phyloP scores from a whole-genome alignment of 1,140 invertebrate genomes.

The Brachionus sp. region DNA sequence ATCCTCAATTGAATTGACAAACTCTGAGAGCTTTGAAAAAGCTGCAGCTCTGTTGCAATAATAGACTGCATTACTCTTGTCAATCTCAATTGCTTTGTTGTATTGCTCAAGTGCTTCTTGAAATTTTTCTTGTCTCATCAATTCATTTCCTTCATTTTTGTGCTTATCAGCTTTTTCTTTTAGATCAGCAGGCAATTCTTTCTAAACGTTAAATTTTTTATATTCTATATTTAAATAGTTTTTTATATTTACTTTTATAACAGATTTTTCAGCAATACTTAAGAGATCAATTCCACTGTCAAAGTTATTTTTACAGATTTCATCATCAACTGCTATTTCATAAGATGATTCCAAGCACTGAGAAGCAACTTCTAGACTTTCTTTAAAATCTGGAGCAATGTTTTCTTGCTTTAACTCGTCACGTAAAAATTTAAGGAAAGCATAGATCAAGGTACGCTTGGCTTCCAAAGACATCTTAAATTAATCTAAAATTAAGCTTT shows the following conservation, averaged over 20 bases:
- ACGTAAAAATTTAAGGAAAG: constrained; percentile 39
- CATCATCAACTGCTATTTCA: constrained; percentile 37
- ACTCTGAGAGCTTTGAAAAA: constrained; percentile 76
- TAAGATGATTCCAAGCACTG: constrained; percentile 43
- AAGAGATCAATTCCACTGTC: constrained; percentile 28
- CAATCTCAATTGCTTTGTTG: constrained; percentile 76
- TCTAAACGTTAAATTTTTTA: neutral
- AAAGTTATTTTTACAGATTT: constrained; percentile 44
- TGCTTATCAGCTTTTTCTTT: constrained; percentile 60
- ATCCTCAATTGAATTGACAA: constrained; percentile 77
- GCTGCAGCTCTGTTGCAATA: constrained; percentile 91
- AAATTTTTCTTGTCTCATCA: constrained; percentile 76
- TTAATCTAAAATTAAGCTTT: neutral
- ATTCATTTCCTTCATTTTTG: constrained; percentile 70
- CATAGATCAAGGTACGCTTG: constrained; percentile 24
- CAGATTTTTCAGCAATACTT: constrained; percentile 30
- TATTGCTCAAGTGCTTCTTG: constrained; percentile 76
- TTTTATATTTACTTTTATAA: neutral
- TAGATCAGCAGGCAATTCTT: constrained; percentile 3
- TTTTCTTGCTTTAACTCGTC: constrained; percentile 31
- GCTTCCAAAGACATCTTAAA: constrained; percentile 36
- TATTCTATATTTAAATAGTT: neutral
- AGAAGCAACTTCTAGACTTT: constrained; percentile 42
- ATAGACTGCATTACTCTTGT: constrained; percentile 82
- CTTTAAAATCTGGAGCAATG: constrained; percentile 2